Base-by-base conservation (phyloP, 2,888 invertebrate genomes). In the Hermodice carunculata region DNA sequence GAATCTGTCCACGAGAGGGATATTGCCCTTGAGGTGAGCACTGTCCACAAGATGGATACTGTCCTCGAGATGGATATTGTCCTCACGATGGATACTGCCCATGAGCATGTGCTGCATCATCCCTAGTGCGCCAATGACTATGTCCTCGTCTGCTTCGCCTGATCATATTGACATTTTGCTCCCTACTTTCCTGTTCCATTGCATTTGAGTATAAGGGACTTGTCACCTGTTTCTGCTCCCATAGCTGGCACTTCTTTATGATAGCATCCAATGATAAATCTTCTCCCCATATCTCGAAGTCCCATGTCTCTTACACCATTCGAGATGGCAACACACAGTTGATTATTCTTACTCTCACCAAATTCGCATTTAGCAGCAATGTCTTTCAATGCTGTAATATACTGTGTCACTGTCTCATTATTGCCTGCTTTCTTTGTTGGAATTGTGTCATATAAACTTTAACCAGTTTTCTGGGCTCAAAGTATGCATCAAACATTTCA, bases 401-500 rank as follows among this genome's bases (percentile, higher is more conserved):
- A 53, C 6, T 31, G 32, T 11, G 34, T n/a, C 4, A 53, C 34
- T 32, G 5, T 4, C 37, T 44, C 46, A 6, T 19, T 6, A 22
- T 14, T 6, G 8, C 17, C 19, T 44, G 46, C 6, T 6, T n/a
- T 48, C 44, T 34, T 19, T n/a, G 17, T 28, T 57, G 57, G 26
- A 57, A 57, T 8, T 57, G 19, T 3, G 57, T 57, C 4, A 57
- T 46, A 28, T 48, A 57, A 44, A 3, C 19, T 11, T 57, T 57
- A 17, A 31, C 19, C 28, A 48, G 46, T 28, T 57, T 57, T 28
- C 48, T 57, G 17, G 57, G 57, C 46, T 57, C 57, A 29, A 57
- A 57, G 46, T 57, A 57, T 4, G 11, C 26, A 26, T 57, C 19
- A 24, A 57, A 48, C 11, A 17, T 8, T 8, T n/a, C 14, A 5